Evolutionary conservation across 2,797 vertebrate genomes (phyloP).

Genomic region (Rousettus madagascariensis): DNA sequence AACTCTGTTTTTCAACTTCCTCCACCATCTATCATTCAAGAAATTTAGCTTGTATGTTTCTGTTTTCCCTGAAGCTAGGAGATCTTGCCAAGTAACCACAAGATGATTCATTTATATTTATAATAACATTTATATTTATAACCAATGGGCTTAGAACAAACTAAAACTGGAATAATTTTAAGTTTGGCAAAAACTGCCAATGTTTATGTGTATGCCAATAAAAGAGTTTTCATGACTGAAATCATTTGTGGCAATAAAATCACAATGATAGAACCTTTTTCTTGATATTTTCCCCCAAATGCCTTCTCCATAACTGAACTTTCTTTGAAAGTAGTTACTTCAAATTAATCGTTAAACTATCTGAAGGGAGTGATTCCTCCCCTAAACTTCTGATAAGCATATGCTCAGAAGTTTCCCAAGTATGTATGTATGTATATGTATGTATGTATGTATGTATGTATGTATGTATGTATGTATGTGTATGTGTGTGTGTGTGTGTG

Average conservation of each 20-base stretch:
- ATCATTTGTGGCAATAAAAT: background rate
- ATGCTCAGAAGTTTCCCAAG: background rate
- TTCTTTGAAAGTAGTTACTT: background rate
- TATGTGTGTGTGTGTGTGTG: too few relatives aligned
- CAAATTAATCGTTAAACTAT: slow-evolving; percentile 16
- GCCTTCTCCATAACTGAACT: background rate
- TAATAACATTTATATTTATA: background rate
- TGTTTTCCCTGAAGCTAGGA: background rate
- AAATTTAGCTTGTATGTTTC: background rate
- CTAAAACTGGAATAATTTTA: background rate
- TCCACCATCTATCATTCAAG: background rate
- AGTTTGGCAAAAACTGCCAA: background rate
- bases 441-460: too few relatives aligned
- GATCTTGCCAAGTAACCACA: background rate
- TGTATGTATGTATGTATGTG: too few relatives aligned
- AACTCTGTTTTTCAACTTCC: background rate
- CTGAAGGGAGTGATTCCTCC: background rate
- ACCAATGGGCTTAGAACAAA: background rate
- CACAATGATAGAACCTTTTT: background rate
- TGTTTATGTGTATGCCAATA: background rate
- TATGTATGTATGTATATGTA: background rate
- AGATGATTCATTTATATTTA: slow-evolving; percentile 11
- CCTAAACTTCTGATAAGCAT: background rate
- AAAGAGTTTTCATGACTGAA: background rate
- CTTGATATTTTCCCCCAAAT: background rate